phyloP scores from a whole-genome alignment of 2,888 invertebrate genomes.

The Drosophila paramelanica region DNA sequence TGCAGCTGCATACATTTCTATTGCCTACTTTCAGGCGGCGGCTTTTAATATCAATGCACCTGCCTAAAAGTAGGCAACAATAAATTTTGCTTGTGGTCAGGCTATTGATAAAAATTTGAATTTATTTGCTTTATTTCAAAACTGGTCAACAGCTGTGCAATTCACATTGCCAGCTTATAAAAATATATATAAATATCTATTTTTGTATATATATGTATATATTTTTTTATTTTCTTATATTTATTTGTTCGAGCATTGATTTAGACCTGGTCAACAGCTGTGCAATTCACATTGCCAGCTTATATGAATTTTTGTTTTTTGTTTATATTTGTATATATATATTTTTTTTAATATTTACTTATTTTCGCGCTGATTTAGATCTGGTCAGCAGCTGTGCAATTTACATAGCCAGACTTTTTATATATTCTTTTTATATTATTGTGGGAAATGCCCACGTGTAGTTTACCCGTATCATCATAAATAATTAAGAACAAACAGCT shows the following conservation, averaged over 20 bases:
- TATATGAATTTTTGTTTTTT: not conserved
- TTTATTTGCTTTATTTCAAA: slow-evolving; percentile 3
- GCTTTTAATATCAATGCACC: not conserved
- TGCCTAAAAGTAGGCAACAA: slow-evolving; percentile 46
- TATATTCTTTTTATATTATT: slow-evolving; percentile 36
- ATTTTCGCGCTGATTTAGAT: too few species aligned
- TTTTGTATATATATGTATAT: too few species aligned
- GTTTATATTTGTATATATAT: not conserved
- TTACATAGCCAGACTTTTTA: too few species aligned
- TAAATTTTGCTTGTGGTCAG: slow-evolving; percentile 5
- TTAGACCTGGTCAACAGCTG: not conserved
- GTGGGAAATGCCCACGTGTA: slow-evolving; percentile 22
- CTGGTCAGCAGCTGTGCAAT: too few species aligned
- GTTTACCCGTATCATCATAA: slow-evolving; percentile 41
- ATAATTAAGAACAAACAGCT: slow-evolving; percentile 56
- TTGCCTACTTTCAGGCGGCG: slow-evolving; percentile 58
- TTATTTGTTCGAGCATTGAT: not conserved
- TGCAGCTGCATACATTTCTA: slow-evolving; percentile 10
- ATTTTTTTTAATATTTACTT: not conserved
- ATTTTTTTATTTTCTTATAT: not conserved
- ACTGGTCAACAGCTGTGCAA: not conserved
- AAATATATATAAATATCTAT: not conserved
- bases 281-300: not conserved
- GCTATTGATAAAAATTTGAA: not conserved
- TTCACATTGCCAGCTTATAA: not conserved